Evolutionary conservation across 2,888 invertebrate species (phyloP), one percentile per base, ranked within the genome.

Genomic region (Dioctria rufipes): DNA sequence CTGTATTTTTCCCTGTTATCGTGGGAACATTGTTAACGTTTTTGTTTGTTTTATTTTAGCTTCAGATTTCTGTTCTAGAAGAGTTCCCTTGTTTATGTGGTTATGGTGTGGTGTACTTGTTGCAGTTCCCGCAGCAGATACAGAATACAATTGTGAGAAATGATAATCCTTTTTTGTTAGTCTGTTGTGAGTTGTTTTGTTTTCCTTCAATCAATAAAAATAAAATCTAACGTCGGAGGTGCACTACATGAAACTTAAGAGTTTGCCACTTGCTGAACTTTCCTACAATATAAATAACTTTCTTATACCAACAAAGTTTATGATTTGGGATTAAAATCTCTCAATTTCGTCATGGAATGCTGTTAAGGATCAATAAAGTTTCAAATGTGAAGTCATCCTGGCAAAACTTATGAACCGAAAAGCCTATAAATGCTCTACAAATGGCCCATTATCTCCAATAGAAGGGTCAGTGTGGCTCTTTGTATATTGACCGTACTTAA

Each of bases 341-440:
- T 54, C 6, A 11, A 11, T 54, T 6, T 54, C 54, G 11, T 54
- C 54, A 11, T 4, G n/a, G 6, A 54, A 54, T 11, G 11, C 54
- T 11, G 51, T 51, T 51, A 69, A 51, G 11, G 51, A 37, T 69
- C 51, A 25, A 69, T 69, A 67, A 67, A 25, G 46, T 67, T 67
- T 67, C 43, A 67, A 67, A 69, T 69, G 69, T 69, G 49, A 69
- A 69, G 69, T 69, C 69, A 54, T n/a, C 69, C 51, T 43, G 49
- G 25, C 40, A 69, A 69, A 69, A 69, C 51, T 51, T 69, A 69
- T 69, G 69, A 37, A 39, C 49, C 69, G 69, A 51, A 49, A 69
- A 51, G 51, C 51, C 69, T 51, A 69, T 69, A 51, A 69, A 69
- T 69, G 69, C 40, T 51, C 39, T 39, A 54, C 37, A 43, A 69